phyloP scores from a whole-genome alignment of 2,888 invertebrate species.

The Ischnus inquisitorius region DNA sequence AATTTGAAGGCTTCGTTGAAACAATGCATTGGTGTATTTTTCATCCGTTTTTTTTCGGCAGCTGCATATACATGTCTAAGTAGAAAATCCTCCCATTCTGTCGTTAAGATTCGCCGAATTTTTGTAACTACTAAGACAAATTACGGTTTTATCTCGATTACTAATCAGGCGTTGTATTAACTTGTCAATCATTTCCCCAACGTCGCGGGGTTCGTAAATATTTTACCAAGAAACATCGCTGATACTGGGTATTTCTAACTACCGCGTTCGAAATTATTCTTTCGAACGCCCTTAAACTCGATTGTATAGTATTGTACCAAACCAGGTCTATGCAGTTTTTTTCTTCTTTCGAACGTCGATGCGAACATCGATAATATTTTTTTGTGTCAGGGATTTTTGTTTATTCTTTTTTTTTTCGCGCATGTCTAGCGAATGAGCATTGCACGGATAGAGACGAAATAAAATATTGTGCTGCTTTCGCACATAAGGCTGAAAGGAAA shows the following conservation, averaged over 20 bases:
- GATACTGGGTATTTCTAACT: not conserved
- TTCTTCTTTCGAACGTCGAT: too few relatives aligned
- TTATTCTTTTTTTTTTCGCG: not conserved
- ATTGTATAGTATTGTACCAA: too few relatives aligned
- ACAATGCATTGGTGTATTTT: slow-evolving; percentile 2
- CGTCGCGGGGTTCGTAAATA: not conserved
- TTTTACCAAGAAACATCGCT: not conserved
- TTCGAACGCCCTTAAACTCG: not conserved
- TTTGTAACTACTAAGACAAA: not conserved
- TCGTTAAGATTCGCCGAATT: not conserved
- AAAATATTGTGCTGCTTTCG: not conserved
- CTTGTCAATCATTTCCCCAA: not conserved
- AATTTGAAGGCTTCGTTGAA: not conserved
- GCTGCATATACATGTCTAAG: slow-evolving; percentile 15
- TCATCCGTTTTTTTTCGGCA: not conserved
- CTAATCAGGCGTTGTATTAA: not conserved
- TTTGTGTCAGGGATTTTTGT: too few relatives aligned
- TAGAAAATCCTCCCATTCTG: not conserved
- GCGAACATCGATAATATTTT: too few relatives aligned
- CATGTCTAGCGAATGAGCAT: not conserved
- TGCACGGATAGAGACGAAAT: not conserved
- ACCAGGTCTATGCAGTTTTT: too few relatives aligned
- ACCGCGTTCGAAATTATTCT: not conserved
- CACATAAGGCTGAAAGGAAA: not conserved
- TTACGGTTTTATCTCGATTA: not conserved